Conservation (phyloP, 2,797 vertebrate species). For the Leuciscus waleckii region DNA sequence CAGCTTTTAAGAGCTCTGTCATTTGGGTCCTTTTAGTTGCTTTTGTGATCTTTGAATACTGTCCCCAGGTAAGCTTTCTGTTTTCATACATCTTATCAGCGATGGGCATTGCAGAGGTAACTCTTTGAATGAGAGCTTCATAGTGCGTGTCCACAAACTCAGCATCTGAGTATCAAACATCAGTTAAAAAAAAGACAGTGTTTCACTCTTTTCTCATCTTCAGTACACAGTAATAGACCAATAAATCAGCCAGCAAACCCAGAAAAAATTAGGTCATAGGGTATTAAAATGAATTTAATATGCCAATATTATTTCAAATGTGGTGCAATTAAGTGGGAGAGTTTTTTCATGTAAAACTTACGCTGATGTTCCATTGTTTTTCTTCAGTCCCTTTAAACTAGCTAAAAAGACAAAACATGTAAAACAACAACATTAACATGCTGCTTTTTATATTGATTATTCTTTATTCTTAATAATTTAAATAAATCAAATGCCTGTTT, state of each 20-base stretch:
- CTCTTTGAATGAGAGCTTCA: neutral
- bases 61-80: fast-evolving
- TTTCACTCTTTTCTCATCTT: neutral
- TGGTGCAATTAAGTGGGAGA: neutral
- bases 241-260: neutral
- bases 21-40: fast-evolving
- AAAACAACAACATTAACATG: neutral
- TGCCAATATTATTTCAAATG: neutral
- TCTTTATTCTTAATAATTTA: neutral
- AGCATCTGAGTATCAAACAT: constrained; percentile 25
- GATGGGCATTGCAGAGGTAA: neutral
- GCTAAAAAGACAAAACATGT: neutral
- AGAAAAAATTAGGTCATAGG: neutral
- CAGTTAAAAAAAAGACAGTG: neutral
- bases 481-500: neutral
- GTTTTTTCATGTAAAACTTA: neutral
- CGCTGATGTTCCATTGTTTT: neutral
- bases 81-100: neutral
- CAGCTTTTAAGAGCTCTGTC: neutral
- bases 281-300: neutral
- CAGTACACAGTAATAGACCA: neutral
- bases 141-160: neutral
- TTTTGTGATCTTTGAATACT: neutral
- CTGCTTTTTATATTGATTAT: neutral
- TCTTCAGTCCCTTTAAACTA: neutral